A percentile compares a stretch with the other conserved stretches of the same genome.
These are phyloP conservation scores for Thaumatotibia leucotreta DNA, from an alignment of 1,140 invertebrate genomes.

Conservation along the genomic window DNA sequence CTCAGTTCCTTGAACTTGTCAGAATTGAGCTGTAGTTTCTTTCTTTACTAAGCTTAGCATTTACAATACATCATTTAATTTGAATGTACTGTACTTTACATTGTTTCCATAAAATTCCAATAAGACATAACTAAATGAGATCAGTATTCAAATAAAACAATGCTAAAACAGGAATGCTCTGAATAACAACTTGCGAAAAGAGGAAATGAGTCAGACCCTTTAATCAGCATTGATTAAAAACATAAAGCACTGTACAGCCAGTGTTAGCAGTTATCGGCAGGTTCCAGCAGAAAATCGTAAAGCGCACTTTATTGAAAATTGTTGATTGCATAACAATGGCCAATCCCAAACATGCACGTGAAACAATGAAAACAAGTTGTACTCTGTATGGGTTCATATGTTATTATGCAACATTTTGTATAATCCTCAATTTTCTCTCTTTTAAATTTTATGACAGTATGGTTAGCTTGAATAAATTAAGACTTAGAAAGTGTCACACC, in stretches of 20 bases:
- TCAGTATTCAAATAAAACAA: conserved; percentile 12
- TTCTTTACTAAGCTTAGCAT: too few species aligned
- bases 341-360: conserved; percentile 44
- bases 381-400: conserved; percentile 27
- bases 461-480: background rate
- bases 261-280: conserved; percentile 44
- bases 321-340: conserved; percentile 70
- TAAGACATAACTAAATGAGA: background rate
- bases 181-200: conserved; percentile 22
- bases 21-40: too few species aligned
- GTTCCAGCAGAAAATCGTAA: conserved; percentile 52
- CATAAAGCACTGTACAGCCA: conserved; percentile 25
- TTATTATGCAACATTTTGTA: conserved; percentile 38
- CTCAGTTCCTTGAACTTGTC: too few species aligned
- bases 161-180: background rate
- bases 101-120: too few species aligned
- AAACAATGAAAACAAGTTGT: conserved; percentile 52
- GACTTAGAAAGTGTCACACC: conserved; percentile 1
- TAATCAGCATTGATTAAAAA: conserved; percentile 56
- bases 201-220: conserved; percentile 46
- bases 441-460: conserved; percentile 10
- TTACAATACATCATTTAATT: too few species aligned
- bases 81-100: too few species aligned
- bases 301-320: conserved; percentile 69
- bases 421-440: conserved; percentile 7